Conservation (phyloP, 2,888 invertebrate genomes). For the Caenorhabditis japonica region DNA sequence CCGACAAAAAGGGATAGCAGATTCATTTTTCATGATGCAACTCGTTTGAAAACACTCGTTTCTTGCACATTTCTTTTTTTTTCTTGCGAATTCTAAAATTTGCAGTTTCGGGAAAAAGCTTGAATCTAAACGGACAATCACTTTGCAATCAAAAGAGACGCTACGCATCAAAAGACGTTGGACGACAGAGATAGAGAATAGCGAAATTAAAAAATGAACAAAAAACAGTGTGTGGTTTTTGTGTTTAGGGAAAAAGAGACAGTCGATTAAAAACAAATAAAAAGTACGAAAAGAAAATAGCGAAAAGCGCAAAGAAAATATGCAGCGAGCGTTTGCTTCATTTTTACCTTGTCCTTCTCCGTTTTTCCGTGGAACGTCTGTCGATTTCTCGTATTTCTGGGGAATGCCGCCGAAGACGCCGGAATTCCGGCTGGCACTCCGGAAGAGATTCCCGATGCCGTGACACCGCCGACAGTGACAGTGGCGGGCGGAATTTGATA, state of each 20-base stretch:
- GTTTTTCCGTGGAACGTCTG: constrained; percentile 78
- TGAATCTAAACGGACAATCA: neutral
- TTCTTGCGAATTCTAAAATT: too few relatives aligned
- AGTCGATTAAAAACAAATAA: constrained; percentile 2
- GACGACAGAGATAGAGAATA: neutral
- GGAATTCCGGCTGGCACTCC: constrained; percentile 21
- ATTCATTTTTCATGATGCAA: too few relatives aligned
- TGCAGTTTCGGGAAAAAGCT: neutral
- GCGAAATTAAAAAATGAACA: neutral
- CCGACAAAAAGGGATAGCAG: too few relatives aligned
- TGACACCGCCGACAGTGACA: constrained; percentile 18
- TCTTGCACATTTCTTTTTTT: too few relatives aligned
- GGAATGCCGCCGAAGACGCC: constrained; percentile 61
- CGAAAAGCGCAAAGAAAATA: too few relatives aligned
- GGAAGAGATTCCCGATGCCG: constrained; percentile 5
- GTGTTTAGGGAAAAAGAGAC: constrained; percentile 1
- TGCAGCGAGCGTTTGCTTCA: too few relatives aligned
- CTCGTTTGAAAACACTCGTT: too few relatives aligned
- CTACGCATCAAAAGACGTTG: neutral
- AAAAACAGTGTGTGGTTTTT: neutral
- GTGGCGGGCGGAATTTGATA: constrained; percentile 52
- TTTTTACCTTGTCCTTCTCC: constrained; percentile 72
- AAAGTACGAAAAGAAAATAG: constrained; percentile 18
- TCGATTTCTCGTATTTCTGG: constrained; percentile 74
- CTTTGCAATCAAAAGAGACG: neutral